Conservation (phyloP, 2,797 vertebrate species). For the Sylvilagus floridanus region DNA sequence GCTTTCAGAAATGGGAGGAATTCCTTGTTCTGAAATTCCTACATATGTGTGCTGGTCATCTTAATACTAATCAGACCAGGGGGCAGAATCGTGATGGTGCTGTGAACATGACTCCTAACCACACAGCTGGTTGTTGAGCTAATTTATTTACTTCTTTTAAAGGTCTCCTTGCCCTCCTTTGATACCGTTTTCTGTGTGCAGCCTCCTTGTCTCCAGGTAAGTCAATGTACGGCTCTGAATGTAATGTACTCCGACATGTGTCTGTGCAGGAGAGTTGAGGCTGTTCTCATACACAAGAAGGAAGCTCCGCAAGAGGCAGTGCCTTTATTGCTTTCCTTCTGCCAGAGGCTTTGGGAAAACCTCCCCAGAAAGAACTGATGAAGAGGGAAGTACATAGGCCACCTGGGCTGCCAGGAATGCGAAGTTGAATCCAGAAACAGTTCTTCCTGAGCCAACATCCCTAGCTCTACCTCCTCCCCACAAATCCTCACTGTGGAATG, state of each 20-base stretch:
- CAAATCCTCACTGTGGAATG: constrained; percentile 51
- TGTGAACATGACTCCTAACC: background rate
- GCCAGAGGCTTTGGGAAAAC: constrained; percentile 70
- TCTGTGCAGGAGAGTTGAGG: constrained; percentile 33
- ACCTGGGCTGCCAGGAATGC: constrained; percentile 47
- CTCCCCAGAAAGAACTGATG: constrained; percentile 43
- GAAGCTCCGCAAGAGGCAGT: background rate
- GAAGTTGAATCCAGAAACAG: constrained; percentile 64
- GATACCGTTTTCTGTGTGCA: background rate
- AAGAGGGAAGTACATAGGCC: constrained; percentile 43
- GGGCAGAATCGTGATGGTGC: background rate
- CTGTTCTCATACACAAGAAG: constrained; percentile 63
- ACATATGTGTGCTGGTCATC: constrained; percentile 49
- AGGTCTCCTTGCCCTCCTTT: background rate
- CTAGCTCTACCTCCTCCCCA: constrained; percentile 50
- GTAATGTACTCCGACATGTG: constrained; percentile 43
- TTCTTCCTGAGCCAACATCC: constrained; percentile 37
- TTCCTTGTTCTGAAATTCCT: constrained; percentile 35
- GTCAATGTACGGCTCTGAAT: constrained; percentile 60
- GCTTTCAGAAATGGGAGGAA: background rate
- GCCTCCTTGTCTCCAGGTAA: constrained; percentile 10
- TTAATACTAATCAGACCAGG: constrained; percentile 45
- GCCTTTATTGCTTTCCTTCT: constrained; percentile 61
- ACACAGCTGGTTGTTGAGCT: constrained; percentile 48
- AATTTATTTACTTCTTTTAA: constrained; percentile 59